A percentile compares a stretch with the other conserved stretches of the same genome.
Evolutionary conservation across 1,140 invertebrate species (phyloP).

Genomic region (Probaryconus sp.): DNA sequence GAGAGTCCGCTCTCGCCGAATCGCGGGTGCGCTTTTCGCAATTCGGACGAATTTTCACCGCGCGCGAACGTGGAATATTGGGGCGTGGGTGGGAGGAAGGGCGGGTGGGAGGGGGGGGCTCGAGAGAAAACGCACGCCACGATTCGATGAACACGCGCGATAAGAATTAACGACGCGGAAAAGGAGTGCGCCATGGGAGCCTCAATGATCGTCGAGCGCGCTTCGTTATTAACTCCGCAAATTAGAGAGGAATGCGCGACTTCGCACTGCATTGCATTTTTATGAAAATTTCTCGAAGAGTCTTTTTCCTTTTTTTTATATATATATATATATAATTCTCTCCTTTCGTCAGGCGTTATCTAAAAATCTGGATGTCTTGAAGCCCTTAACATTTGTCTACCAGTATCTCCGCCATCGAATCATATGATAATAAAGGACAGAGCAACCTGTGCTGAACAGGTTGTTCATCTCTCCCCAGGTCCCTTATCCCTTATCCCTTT

Average conservation of each 20-base stretch:
- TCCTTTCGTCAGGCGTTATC: neutral
- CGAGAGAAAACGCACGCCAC: slow-evolving; percentile 43
- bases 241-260: slow-evolving; percentile 36
- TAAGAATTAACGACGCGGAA: slow-evolving; percentile 31
- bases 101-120: slow-evolving; percentile 5
- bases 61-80: too few relatives aligned
- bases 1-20: slow-evolving; percentile 46
- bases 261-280: slow-evolving; percentile 11
- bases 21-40: slow-evolving; percentile 40
- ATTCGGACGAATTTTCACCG: slow-evolving; percentile 24
- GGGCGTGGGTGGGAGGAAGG: neutral
- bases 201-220: slow-evolving; percentile 23
- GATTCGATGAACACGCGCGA: slow-evolving; percentile 42
- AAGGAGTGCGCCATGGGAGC: slow-evolving; percentile 3
- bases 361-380: too few relatives aligned
- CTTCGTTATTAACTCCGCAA: slow-evolving; percentile 15
- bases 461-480: too few relatives aligned
- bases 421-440: too few relatives aligned
- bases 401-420: too few relatives aligned
- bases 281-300: neutral
- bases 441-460: too few relatives aligned
- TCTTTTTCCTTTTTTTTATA: neutral
- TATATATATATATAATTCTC: neutral
- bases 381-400: too few relatives aligned
- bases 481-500: too few relatives aligned